Evolutionary conservation across 2,113 vertebrate species (phyloP).

Genomic region (Chaetorhynchus papuensis): DNA sequence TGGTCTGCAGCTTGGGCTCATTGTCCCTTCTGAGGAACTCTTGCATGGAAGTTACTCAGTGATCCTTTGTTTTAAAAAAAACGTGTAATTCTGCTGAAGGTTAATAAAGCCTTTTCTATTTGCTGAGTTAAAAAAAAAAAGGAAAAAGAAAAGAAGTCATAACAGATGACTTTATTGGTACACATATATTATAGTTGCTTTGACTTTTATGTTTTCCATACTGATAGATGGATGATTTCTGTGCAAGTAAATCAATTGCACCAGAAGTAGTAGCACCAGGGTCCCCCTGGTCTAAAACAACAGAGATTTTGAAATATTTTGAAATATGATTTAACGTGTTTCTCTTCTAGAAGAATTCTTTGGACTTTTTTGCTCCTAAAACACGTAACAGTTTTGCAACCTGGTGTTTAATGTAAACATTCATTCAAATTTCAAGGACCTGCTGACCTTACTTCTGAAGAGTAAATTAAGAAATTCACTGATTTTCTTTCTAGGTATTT

Average conservation of each 20-base stretch:
- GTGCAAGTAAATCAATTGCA: slow-evolving; percentile 69
- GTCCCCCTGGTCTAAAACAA: slow-evolving; percentile 22
- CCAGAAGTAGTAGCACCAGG: slow-evolving; percentile 3
- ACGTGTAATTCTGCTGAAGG: slow-evolving; percentile 44
- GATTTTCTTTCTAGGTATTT: not conserved
- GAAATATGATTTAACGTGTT: slow-evolving; percentile 19
- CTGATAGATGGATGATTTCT: slow-evolving; percentile 69
- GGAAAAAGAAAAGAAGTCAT: not conserved
- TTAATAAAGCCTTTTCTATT: slow-evolving; percentile 45
- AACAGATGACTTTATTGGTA: slow-evolving; percentile 66
- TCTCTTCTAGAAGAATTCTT: not conserved
- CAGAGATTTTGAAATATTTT: slow-evolving; percentile 39
- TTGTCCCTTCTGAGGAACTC: not conserved
- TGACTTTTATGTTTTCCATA: slow-evolving; percentile 74
- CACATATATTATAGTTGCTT: slow-evolving; percentile 63
- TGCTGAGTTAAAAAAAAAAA: not conserved
- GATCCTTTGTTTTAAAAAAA: slow-evolving; percentile 9
- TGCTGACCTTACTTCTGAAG: not conserved
- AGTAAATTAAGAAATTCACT: not conserved
- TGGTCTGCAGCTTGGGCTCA: not conserved
- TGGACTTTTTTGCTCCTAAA: not conserved
- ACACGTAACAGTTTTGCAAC: not conserved
- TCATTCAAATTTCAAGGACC: not conserved
- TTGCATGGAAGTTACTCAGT: not conserved
- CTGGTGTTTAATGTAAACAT: not conserved